Base-by-base conservation (phyloP, 2,888 invertebrate species). In the Drosophila infuscata region DNA sequence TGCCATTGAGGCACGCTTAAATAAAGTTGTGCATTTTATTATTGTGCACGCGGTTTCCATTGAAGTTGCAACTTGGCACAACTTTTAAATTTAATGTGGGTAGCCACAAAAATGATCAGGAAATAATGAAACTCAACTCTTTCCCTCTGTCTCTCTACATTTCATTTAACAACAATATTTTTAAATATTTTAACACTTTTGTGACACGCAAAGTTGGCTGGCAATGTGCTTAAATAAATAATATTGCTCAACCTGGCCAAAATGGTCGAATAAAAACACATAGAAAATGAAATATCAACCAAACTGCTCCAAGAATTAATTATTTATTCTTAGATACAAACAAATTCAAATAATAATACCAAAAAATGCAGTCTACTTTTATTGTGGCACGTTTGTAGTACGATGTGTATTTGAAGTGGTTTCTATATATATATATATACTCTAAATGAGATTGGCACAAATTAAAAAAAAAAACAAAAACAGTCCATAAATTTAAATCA, bases 1-100 rank as follows among this genome's bases (percentile, higher is more conserved):
- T 72, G 63, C 77, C 58, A 51, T 59, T 81, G 81, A 65, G 30
- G 64, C 60, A 65, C 32, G 30, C 33, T 43, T 25, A 74, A 57
- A 79, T 82, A 70, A 79, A 82, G 51, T 82, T 79, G 64, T 68
- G 67, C 64, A 74, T 68, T 79, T 79, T 79, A 79, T 79, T 79
- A 54, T 63, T 36, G 64, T 38, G 56, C 38, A 36, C 52, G 61
- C 74, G 43, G 20, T 52, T 60, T 46, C 74, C n/a, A 59, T 54
- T 70, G 48, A 57, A 52, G 59, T 60, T 54, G 20, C 61, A 76
- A 43, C 43, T 57, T 12, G 59, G 49, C 36, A 35, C 1, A 59
- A 38, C 70, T 57, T 63, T 57, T 12, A 38, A 60, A 63, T 77
- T 77, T 61, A 66, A 76, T 63, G 59, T 43, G 51, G 15, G 12